A percentile compares a stretch with the other conserved stretches of the same genome.
Conservation (phyloP, 1,140 invertebrate genomes). For the Grapholita molesta region DNA sequence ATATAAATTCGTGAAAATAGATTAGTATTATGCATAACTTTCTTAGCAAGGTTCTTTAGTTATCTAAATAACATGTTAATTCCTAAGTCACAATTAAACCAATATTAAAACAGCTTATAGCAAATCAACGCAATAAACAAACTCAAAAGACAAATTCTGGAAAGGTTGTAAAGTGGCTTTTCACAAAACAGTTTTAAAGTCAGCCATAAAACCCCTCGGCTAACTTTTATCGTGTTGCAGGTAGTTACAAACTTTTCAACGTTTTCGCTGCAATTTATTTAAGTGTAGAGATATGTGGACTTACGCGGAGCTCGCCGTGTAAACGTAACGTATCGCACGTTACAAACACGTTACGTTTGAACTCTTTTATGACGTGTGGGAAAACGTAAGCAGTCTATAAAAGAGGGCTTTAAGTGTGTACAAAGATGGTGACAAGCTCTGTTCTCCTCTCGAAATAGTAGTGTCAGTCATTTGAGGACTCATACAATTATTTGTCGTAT, state of each 20-base stretch:
- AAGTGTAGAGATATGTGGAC: slow-evolving; percentile 48
- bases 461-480: too few species aligned
- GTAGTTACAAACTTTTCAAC: slow-evolving; percentile 9
- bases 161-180: not conserved
- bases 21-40: too few species aligned
- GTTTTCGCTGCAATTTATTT: slow-evolving; percentile 28
- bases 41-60: too few species aligned
- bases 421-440: not conserved
- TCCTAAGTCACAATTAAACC: too few species aligned
- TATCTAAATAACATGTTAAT: too few species aligned
- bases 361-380: not conserved
- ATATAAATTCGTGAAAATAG: too few species aligned
- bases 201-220: not conserved
- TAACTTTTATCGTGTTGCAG: not conserved
- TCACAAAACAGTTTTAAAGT: slow-evolving; percentile 13
- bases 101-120: too few species aligned
- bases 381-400: too few species aligned
- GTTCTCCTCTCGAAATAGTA: too few species aligned
- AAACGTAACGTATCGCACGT: not conserved
- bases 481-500: too few species aligned
- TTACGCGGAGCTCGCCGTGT: not conserved
- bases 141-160: not conserved
- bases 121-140: not conserved
- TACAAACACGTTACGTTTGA: not conserved
- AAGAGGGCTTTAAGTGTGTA: not conserved